These are phyloP conservation scores for Channa maculata DNA, from an alignment of 2,113 vertebrate species.

Conservation along the genomic window DNA sequence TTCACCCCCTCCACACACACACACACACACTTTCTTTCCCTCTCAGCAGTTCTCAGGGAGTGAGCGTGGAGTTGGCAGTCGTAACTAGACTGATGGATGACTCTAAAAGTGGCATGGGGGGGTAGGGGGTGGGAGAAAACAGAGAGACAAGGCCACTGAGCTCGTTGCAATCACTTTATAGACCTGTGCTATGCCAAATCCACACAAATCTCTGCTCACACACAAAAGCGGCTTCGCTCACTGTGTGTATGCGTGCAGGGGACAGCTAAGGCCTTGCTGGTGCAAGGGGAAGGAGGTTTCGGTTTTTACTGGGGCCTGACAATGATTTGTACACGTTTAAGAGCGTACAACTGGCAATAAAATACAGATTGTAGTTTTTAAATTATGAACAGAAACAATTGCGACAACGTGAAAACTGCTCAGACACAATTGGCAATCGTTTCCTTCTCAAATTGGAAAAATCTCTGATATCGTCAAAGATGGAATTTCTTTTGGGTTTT, in stretches of 20 bases:
- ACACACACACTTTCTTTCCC: slow-evolving; percentile 24
- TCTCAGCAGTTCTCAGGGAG: slow-evolving; percentile 66
- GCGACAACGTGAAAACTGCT: too few species aligned
- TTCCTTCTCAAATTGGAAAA: background rate
- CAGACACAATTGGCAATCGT: too few species aligned
- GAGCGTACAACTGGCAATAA: background rate
- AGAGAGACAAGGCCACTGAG: slow-evolving; percentile 54
- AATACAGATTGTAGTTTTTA: background rate
- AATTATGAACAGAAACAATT: too few species aligned
- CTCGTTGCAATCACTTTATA: slow-evolving; percentile 68
- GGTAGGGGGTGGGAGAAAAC: slow-evolving; percentile 6
- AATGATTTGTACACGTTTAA: slow-evolving; percentile 8
- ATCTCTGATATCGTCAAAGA: background rate
- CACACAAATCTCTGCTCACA: slow-evolving; percentile 49
- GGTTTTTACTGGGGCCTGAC: slow-evolving; percentile 30
- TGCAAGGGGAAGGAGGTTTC: slow-evolving; percentile 27
- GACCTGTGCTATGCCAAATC: slow-evolving; percentile 65
- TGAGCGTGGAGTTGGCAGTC: slow-evolving; percentile 68
- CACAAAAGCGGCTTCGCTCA: slow-evolving; percentile 47
- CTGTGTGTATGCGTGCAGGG: slow-evolving; percentile 9
- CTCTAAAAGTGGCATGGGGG: slow-evolving; percentile 61
- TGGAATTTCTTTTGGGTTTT: background rate
- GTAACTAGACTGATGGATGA: slow-evolving; percentile 81
- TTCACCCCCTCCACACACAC: background rate
- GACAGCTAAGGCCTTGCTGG: slow-evolving; percentile 1